Evolutionary conservation across 2,797 vertebrate species (phyloP).

Genomic region (Hylomyscus alleni): DNA sequence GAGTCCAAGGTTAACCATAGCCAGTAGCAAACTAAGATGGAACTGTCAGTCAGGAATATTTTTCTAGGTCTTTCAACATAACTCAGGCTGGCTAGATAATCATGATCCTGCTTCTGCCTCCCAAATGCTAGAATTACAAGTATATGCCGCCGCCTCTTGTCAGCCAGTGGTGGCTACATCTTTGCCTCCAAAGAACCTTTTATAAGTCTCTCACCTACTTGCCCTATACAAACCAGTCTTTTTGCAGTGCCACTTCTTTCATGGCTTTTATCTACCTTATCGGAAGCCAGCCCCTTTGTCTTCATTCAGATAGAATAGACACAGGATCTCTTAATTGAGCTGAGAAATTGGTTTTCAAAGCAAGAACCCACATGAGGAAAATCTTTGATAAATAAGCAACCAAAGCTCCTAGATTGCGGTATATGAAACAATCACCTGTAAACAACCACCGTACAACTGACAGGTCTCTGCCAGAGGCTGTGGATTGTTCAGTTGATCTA

Average conservation of each 20-base stretch:
- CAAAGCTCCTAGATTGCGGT: neutral
- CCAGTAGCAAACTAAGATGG: slow-evolving; percentile 3
- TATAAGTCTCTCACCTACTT: neutral
- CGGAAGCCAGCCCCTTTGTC: neutral
- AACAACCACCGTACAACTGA: neutral
- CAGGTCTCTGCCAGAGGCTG: neutral
- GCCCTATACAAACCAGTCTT: neutral
- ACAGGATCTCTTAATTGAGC: neutral
- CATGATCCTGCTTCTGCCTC: neutral
- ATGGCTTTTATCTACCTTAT: neutral
- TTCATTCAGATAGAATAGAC: neutral
- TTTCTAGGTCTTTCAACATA: neutral
- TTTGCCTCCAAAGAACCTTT: neutral
- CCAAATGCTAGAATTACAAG: neutral
- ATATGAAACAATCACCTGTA: neutral
- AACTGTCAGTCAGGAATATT: neutral
- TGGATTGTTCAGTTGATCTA: neutral
- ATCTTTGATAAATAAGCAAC: slow-evolving; percentile 47
- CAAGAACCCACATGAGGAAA: slow-evolving; percentile 24
- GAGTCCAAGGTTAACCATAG: neutral
- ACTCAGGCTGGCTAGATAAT: neutral
- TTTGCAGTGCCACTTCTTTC: neutral
- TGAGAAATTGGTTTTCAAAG: slow-evolving; percentile 25
- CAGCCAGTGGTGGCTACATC: neutral
- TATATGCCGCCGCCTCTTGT: neutral